Conservation (phyloP, 2,888 invertebrate genomes). For the Uropetala carovei region DNA sequence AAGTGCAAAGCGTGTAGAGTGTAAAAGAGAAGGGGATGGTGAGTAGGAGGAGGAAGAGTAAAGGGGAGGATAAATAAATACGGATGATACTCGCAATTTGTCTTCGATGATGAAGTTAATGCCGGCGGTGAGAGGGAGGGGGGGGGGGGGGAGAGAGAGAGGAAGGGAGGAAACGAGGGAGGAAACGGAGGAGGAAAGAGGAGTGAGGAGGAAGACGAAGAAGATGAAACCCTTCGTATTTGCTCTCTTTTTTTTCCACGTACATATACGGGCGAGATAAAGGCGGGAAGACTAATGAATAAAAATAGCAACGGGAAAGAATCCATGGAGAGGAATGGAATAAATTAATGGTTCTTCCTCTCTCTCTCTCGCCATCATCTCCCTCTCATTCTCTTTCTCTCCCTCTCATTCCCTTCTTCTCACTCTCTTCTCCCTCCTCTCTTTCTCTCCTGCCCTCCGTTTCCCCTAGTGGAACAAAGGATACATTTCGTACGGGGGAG, state of each 20-base stretch:
- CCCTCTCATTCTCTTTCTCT: constrained; percentile 17
- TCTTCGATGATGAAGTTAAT: constrained; percentile 28
- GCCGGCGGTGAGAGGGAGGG: not conserved
- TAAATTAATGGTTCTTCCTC: constrained; percentile 36
- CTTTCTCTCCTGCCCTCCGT: not conserved
- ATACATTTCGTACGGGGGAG: constrained; percentile 37
- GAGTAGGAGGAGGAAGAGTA: not conserved
- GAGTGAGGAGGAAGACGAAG: not conserved
- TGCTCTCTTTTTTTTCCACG: constrained; percentile 16
- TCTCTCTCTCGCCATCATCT: not conserved
- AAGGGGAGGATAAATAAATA: not conserved
- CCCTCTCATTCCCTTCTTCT: not conserved
- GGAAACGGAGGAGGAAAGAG: not conserved
- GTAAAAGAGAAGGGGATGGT: not conserved
- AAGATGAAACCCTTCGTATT: not conserved
- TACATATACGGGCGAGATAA: constrained; percentile 29
- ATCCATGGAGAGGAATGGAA: constrained; percentile 46
- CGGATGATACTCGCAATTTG: constrained; percentile 15
- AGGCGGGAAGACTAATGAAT: constrained; percentile 32
- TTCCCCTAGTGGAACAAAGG: constrained; percentile 33
- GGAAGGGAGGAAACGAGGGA: not conserved
- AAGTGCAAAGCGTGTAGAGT: not conserved
- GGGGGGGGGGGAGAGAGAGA: not conserved
- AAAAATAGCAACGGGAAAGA: constrained; percentile 50
- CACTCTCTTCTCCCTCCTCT: not conserved